Conservation (phyloP, 2,888 invertebrate species). For the Hydrotaea cyrtoneurina region DNA sequence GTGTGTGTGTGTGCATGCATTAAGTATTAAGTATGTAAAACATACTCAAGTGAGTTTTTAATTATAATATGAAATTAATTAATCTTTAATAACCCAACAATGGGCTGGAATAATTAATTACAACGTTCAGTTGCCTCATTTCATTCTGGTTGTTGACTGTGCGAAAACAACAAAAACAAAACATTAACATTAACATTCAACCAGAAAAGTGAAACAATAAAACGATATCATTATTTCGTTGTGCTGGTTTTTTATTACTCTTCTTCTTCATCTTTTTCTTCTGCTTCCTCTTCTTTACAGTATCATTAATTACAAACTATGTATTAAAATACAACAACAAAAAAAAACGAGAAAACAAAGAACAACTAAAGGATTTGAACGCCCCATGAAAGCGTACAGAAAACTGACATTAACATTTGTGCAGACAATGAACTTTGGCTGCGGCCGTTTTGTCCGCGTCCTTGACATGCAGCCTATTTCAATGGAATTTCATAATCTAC, state of each 20-base stretch:
- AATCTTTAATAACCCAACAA: constrained; percentile 67
- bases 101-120: constrained; percentile 70
- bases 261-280: too few species aligned
- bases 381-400: not conserved
- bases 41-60: constrained; percentile 69
- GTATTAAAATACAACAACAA: too few species aligned
- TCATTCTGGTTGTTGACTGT: not conserved
- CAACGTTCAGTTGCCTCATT: constrained; percentile 4
- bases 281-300: not conserved
- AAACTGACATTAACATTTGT: not conserved
- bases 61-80: constrained; percentile 69
- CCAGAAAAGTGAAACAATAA: not conserved
- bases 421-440: constrained; percentile 19
- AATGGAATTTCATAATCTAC: constrained; percentile 13
- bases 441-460: not conserved
- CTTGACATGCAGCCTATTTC: constrained; percentile 9
- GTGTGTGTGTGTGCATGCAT: not conserved
- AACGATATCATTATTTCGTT: not conserved
- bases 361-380: not conserved
- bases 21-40: constrained; percentile 30
- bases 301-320: not conserved
- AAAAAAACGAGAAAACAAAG: too few species aligned
- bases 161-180: not conserved
- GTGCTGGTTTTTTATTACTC: too few species aligned
- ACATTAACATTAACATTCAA: too few species aligned